A percentile compares a stretch with the other conserved stretches of the same genome.
Evolutionary conservation across 2,113 vertebrate species (phyloP).

Genomic region (Chaetodon trifascialis): DNA sequence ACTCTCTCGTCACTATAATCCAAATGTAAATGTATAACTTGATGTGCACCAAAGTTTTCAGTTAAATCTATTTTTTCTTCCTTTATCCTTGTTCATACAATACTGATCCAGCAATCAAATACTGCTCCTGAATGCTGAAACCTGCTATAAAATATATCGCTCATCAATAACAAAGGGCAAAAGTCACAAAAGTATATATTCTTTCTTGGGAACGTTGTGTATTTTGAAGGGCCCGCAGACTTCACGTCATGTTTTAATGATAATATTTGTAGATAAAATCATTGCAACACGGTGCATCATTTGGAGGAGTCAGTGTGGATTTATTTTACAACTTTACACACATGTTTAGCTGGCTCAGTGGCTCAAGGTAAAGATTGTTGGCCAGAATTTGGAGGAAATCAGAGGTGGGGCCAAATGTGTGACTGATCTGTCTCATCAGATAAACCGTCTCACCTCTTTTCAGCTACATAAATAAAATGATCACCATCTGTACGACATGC

Average conservation of each 20-base stretch:
- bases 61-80: background rate
- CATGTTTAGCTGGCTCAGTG: too few relatives aligned
- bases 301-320: background rate
- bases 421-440: constrained; percentile 31
- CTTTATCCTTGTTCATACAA: background rate
- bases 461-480: background rate
- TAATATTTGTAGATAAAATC: background rate
- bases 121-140: background rate
- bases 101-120: constrained; percentile 2
- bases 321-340: background rate
- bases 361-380: background rate
- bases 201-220: background rate
- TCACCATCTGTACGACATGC: background rate
- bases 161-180: background rate
- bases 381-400: background rate
- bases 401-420: background rate
- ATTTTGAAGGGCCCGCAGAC: background rate
- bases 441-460: constrained; percentile 24
- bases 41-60: background rate
- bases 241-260: background rate
- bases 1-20: constrained; percentile 6
- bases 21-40: constrained; percentile 16
- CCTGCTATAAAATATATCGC: background rate
- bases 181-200: background rate
- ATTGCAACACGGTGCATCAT: background rate